These are phyloP conservation scores for Alectura lathami DNA, from an alignment of 2,113 vertebrate species.

Conservation along the genomic window DNA sequence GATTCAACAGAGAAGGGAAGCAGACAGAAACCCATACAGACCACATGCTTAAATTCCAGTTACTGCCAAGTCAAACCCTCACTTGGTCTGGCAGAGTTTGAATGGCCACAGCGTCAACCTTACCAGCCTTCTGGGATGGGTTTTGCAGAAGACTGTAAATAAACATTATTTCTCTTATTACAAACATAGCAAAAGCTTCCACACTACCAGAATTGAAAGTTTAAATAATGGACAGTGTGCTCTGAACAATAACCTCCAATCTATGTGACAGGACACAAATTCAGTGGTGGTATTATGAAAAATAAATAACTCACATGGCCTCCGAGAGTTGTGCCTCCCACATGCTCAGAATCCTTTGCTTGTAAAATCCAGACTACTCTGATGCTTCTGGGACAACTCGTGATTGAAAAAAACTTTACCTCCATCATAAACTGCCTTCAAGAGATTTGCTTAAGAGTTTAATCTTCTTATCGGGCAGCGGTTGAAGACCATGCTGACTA, in stretches of 20 bases:
- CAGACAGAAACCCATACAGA: background rate
- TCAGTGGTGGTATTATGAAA: background rate
- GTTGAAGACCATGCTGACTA: background rate
- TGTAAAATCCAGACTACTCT: background rate
- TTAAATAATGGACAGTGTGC: background rate
- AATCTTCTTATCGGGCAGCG: conserved; percentile 13
- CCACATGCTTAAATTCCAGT: background rate
- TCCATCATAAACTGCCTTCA: background rate
- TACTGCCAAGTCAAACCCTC: background rate
- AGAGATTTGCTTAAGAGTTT: conserved; percentile 16
- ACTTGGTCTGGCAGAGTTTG: background rate
- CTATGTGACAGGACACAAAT: background rate
- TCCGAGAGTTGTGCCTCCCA: fast-evolving
- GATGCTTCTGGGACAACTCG: background rate
- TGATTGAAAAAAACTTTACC: background rate
- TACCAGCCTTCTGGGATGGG: background rate
- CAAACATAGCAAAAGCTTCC: background rate
- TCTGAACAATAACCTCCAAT: conserved; percentile 6
- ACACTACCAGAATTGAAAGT: background rate
- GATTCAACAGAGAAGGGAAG: background rate
- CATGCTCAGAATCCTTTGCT: background rate
- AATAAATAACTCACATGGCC: background rate
- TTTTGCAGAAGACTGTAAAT: background rate
- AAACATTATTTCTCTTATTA: background rate
- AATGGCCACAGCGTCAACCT: fast-evolving